Conservation (phyloP, 2,113 vertebrate species). For the Caranx melampygus region DNA sequence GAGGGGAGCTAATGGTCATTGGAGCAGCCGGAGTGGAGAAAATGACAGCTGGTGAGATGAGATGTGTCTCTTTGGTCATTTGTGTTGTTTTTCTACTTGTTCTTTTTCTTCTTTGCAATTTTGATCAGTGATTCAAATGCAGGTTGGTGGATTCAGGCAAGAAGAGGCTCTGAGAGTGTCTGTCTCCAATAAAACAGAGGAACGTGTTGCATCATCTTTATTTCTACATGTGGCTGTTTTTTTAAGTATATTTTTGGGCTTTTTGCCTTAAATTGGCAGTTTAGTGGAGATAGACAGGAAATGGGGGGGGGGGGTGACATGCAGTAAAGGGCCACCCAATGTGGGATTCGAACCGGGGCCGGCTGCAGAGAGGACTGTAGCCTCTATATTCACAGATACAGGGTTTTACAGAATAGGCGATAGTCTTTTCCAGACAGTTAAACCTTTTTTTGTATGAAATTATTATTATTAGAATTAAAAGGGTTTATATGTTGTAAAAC, state of each 20-base stretch:
- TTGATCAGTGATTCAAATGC: slow-evolving; percentile 34
- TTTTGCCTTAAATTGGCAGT: no score
- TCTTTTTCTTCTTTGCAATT: background rate
- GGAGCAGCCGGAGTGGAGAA: slow-evolving; percentile 62
- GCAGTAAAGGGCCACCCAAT: no score
- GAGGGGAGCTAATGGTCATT: slow-evolving; percentile 62
- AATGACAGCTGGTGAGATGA: slow-evolving; percentile 43
- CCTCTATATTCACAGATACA: background rate
- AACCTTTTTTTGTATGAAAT: no score
- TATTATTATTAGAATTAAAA: no score
- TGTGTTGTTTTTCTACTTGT: slow-evolving; percentile 9
- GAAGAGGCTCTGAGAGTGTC: slow-evolving; percentile 4
- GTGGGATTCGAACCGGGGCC: no score
- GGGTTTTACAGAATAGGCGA: background rate
- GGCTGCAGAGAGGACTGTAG: no score
- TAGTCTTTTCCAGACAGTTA: no score
- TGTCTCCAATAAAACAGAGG: background rate
- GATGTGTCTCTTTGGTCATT: slow-evolving; percentile 7
- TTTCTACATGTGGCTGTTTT: background rate
- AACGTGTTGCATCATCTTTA: background rate
- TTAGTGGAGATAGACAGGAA: no score
- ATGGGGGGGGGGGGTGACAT: no score
- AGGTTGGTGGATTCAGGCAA: slow-evolving; percentile 9
- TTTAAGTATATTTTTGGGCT: background rate
- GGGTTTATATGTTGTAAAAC: no score